Evolutionary conservation across 2,797 vertebrate genomes (phyloP).

Genomic region (Pampus argenteus): DNA sequence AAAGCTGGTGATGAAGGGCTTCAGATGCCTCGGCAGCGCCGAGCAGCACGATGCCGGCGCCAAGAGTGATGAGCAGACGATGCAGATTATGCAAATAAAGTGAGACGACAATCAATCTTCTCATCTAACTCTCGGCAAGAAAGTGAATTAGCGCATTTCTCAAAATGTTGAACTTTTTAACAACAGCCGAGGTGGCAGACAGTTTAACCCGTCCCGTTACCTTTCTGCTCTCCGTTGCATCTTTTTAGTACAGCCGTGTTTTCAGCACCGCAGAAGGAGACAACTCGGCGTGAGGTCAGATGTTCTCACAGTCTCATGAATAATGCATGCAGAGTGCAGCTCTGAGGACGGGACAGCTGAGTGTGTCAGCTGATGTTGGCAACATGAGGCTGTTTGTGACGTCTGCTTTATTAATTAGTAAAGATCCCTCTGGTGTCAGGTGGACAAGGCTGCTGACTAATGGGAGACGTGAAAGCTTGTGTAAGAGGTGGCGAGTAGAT

Average conservation of each 20-base stretch:
- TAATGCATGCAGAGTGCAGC: conserved; percentile 76
- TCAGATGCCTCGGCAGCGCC: too few relatives aligned
- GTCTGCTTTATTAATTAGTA: conserved; percentile 79
- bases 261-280: conserved; percentile 9
- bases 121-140: background rate
- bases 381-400: conserved; percentile 79
- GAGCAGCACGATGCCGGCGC: too few relatives aligned
- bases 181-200: background rate
- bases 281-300: conserved; percentile 66
- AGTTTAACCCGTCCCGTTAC: conserved; percentile 7
- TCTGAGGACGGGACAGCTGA: conserved; percentile 50
- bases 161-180: background rate
- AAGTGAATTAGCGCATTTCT: background rate
- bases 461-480: conserved; percentile 20
- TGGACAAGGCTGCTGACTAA: conserved; percentile 50
- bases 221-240: background rate
- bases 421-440: conserved; percentile 72
- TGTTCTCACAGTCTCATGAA: conserved; percentile 67
- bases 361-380: conserved; percentile 46
- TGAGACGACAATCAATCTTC: too few relatives aligned
- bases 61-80: too few relatives aligned
- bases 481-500: conserved; percentile 11
- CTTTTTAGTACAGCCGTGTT: background rate
- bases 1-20: too few relatives aligned
- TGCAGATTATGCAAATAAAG: too few relatives aligned